Evolutionary conservation across 2,113 vertebrate genomes (phyloP).

Genomic region (Triplophysa dalaica): DNA sequence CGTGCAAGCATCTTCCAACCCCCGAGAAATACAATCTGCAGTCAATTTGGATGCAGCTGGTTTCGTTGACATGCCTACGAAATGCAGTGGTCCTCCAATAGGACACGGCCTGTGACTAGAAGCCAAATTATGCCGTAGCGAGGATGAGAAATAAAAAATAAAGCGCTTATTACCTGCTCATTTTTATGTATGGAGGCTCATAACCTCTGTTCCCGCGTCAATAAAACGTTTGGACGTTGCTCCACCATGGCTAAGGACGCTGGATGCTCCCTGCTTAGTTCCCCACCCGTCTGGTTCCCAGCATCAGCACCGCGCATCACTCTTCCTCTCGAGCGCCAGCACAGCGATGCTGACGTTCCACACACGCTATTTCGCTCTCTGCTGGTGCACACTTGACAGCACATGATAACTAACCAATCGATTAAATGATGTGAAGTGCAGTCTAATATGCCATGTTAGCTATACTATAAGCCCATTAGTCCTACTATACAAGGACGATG

Average conservation of each 20-base stretch:
- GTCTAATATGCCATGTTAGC: not conserved
- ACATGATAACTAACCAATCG: not conserved
- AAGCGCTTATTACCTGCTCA: constrained; percentile 32
- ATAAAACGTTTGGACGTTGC: not conserved
- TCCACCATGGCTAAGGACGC: constrained; percentile 28
- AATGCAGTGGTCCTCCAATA: not conserved
- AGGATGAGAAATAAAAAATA: not conserved
- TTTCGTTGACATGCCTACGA: not conserved
- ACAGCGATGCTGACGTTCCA: not conserved
- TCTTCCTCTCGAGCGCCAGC: constrained; percentile 15
- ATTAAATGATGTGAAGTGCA: not conserved
- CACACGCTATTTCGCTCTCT: constrained; percentile 8
- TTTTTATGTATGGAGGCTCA: not conserved
- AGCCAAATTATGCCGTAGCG: not conserved
- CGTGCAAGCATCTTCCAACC: not conserved
- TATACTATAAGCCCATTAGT: too few species aligned
- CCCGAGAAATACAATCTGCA: not conserved
- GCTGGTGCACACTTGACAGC: not conserved
- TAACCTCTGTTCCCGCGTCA: not conserved
- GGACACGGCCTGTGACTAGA: constrained; percentile 1
- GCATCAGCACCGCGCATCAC: constrained; percentile 32
- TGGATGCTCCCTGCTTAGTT: constrained; percentile 28
- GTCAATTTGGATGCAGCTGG: not conserved
- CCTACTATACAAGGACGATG: too few species aligned
- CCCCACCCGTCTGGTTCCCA: constrained; percentile 9